These are phyloP conservation scores for Noctilio leporinus DNA, from an alignment of 2,113 vertebrate genomes.

Conservation along the genomic window DNA sequence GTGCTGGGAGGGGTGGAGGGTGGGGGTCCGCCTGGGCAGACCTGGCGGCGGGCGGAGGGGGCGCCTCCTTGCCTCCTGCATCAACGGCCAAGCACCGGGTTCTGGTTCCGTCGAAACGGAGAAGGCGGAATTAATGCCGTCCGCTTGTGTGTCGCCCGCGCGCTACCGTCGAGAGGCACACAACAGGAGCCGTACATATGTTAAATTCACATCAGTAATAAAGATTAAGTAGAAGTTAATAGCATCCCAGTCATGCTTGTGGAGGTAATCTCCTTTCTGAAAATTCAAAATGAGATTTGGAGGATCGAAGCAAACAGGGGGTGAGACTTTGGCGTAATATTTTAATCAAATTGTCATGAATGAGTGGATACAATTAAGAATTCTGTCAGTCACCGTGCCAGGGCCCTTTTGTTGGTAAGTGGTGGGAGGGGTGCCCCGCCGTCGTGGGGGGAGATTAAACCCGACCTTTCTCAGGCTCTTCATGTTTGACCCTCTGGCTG, in stretches of 20 bases:
- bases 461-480: slow-evolving; percentile 85
- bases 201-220: slow-evolving; percentile 96
- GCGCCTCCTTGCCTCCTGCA: slow-evolving; percentile 58
- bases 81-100: slow-evolving; percentile 55
- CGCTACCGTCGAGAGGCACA: slow-evolving; percentile 79
- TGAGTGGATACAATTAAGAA: slow-evolving; percentile 99
- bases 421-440: slow-evolving; percentile 79
- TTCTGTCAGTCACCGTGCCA: slow-evolving; percentile 95
- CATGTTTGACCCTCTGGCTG: slow-evolving; percentile 80
- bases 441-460: slow-evolving; percentile 78
- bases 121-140: slow-evolving; percentile 74
- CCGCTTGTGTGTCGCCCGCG: slow-evolving; percentile 76
- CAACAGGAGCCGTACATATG: slow-evolving; percentile 91
- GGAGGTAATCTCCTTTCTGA: slow-evolving; percentile 98
- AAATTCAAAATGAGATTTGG: slow-evolving; percentile 99
- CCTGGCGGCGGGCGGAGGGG: slow-evolving; percentile 23
- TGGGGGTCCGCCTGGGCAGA: slow-evolving; percentile 14
- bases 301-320: slow-evolving; percentile 98
- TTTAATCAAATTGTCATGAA: slow-evolving; percentile 99
- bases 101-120: slow-evolving; percentile 67
- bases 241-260: slow-evolving; percentile 96
- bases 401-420: slow-evolving; percentile 90
- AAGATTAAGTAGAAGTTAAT: slow-evolving; percentile 99
- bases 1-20: not conserved
- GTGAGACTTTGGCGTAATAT: slow-evolving; percentile 99